Conservation (phyloP, 2,797 vertebrate genomes). For the Acanthurus leucopareius region DNA sequence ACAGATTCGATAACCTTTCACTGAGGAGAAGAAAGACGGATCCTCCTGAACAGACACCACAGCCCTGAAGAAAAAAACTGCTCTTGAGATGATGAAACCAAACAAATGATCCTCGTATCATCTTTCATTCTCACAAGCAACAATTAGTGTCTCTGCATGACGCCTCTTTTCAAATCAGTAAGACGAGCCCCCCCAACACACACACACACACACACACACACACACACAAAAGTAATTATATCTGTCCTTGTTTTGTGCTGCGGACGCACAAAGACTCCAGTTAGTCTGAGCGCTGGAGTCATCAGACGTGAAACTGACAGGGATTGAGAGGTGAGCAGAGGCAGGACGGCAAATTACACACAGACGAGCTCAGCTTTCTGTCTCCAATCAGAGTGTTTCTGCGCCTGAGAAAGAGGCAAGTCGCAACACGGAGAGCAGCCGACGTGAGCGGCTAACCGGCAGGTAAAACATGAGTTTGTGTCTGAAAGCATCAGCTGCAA, state of each 20-base stretch:
- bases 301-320: constrained; percentile 55
- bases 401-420: constrained; percentile 26
- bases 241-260: constrained; percentile 55
- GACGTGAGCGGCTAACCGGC: constrained; percentile 8
- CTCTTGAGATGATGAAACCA: constrained; percentile 33
- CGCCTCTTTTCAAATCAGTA: constrained; percentile 56
- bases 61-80: neutral
- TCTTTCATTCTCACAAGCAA: constrained; percentile 56
- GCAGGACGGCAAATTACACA: constrained; percentile 46
- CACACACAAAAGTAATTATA: constrained; percentile 62
- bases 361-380: constrained; percentile 57
- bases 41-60: constrained; percentile 1
- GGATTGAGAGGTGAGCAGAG: constrained; percentile 33
- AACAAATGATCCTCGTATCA: constrained; percentile 38
- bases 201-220: too few species aligned
- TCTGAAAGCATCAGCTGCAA: constrained; percentile 15
- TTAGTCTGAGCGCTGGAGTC: constrained; percentile 58
- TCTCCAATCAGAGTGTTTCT: constrained; percentile 26
- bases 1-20: neutral
- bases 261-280: constrained; percentile 72
- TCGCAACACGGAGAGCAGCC: constrained; percentile 20
- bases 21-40: neutral
- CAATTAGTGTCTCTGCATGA: constrained; percentile 63
- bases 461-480: neutral
- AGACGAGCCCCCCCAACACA: constrained; percentile 51